These are phyloP conservation scores for Arrhamphus sclerolepis DNA, from an alignment of 2,797 vertebrate species.

Conservation along the genomic window DNA sequence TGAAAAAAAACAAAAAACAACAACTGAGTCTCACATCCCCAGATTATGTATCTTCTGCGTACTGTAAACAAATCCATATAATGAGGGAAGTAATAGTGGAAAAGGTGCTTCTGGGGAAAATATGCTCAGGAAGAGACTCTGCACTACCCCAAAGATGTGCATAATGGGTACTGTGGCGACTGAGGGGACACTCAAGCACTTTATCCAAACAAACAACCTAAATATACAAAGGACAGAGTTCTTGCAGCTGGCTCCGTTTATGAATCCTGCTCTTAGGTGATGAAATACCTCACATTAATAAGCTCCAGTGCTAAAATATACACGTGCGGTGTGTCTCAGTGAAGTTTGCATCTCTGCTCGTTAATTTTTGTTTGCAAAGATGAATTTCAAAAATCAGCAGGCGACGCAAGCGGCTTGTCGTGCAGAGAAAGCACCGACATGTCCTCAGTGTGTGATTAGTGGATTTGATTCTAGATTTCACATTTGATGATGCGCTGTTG, in stretches of 20 bases:
- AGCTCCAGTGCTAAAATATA: background rate
- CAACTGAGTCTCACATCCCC: too few relatives aligned
- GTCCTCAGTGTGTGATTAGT: background rate
- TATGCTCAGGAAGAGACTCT: constrained; percentile 48
- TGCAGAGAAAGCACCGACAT: background rate
- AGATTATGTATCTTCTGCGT: too few relatives aligned
- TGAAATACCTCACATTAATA: constrained; percentile 5
- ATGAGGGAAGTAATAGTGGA: constrained; percentile 23
- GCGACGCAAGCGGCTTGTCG: background rate
- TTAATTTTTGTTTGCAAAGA: background rate
- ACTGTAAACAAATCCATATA: constrained; percentile 12
- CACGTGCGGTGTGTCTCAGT: background rate
- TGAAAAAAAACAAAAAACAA: too few relatives aligned
- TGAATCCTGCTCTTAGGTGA: constrained; percentile 1
- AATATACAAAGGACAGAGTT: constrained; percentile 11
- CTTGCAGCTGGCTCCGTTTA: constrained; percentile 5
- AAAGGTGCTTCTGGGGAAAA: constrained; percentile 41
- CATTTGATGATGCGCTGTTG: too few relatives aligned
- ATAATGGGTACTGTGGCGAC: constrained; percentile 36
- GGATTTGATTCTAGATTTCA: too few relatives aligned
- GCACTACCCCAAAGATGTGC: constrained; percentile 27
- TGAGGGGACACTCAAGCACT: constrained; percentile 58
- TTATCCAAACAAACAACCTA: constrained; percentile 46
- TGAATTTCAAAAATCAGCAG: background rate
- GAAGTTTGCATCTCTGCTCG: background rate